Base-by-base conservation (phyloP, 2,797 vertebrate genomes). In the Simalia tracyae region DNA sequence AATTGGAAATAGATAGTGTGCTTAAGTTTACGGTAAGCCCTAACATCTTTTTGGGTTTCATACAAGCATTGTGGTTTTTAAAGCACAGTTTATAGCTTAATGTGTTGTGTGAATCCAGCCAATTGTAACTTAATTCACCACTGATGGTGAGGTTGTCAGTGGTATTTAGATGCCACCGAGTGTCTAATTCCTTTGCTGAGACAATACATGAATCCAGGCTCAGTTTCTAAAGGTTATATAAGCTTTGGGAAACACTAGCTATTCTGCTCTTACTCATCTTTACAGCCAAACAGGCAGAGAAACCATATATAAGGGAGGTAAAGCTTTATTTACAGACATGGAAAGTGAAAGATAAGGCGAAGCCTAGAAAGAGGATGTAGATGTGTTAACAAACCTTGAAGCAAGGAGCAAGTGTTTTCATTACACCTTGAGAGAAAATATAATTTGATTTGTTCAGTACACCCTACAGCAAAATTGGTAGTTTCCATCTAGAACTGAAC, bases 301-400 rank as follows among this genome's bases (percentile, higher is more conserved):
- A 57, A 8, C 63, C 95, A 72, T 95, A 96, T 92, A 86, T 54
- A 89, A 10, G 3, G 61, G 87, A 66, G 26, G 93, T 68, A 94
- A 86, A 95, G 76, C 92, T 97, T 97, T 97, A 97, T 96, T 97
- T 95, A 94, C 92, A 94, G 92, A 92, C 94, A 92, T 0, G 90
- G 46, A 95, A 94, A 72, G 76, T 86, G 88, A 94, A 89, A 66
- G 93, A 90, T 92, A 89, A 92, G 90, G 60, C 3, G 0, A 91
- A 94, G 92, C 31, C 66, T 93, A 81, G 87, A 90, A 64, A 15
- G 84, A 94, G 81, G 94, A 94, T 89, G 93, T 36, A 90, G 89
- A 46, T 93, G 22, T 66, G 56, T 22, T 81, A 28, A 72, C 14
- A 89, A 28, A 66, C 2, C 64, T 84, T 92, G 50, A 60, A 57